Conservation (phyloP, 2,797 vertebrate species). For the Acanthiza pusilla region DNA sequence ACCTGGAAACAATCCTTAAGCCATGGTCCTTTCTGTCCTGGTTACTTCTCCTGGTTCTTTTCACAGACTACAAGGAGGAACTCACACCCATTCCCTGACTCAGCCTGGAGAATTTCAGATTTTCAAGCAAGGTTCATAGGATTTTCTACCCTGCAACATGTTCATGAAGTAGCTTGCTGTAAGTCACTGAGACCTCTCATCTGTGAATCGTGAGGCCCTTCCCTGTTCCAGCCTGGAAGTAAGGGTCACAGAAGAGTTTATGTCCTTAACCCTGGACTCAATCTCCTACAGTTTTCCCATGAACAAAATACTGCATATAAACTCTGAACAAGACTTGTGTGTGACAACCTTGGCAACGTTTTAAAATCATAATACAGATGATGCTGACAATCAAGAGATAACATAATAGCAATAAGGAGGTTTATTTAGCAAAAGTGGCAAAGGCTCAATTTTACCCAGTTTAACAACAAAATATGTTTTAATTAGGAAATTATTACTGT, state of each 20-base stretch:
- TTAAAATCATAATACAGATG: neutral
- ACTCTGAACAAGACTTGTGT: neutral
- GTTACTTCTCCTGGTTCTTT: neutral
- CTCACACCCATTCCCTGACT: accelerated
- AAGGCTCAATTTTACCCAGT: neutral
- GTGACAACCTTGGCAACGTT: neutral
- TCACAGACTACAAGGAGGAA: neutral
- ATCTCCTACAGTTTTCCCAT: neutral
- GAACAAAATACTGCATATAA: neutral
- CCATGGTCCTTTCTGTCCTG: neutral
- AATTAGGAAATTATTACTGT: neutral
- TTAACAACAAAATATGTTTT: neutral
- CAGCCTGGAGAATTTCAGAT: neutral
- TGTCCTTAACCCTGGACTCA: neutral
- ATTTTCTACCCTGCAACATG: neutral
- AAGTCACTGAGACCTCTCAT: neutral
- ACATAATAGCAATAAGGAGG: neutral
- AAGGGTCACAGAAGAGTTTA: neutral
- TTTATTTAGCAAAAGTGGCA: neutral
- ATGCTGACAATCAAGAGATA: neutral
- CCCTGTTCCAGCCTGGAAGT: neutral
- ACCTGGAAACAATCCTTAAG: neutral
- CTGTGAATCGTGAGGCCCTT: accelerated
- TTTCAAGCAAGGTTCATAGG: neutral
- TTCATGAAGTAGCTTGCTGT: neutral